Evolutionary conservation across 2,113 vertebrate genomes (phyloP).

Genomic region (Rhodinocichla rosea): DNA sequence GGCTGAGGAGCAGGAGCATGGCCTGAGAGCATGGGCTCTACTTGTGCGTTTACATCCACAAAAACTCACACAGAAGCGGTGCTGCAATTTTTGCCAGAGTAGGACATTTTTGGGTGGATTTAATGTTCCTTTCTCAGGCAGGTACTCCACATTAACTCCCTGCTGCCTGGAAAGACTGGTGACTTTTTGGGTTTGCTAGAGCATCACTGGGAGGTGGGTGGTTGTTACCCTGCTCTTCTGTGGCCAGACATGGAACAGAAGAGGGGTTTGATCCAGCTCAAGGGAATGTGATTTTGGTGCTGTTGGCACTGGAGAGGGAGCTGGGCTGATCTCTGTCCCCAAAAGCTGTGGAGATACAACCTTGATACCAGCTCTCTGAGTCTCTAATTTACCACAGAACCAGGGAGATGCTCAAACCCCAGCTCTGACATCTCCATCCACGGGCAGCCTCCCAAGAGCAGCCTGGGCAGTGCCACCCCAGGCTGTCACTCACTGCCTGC

Average conservation of each 20-base stretch:
- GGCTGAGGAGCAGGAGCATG: background rate
- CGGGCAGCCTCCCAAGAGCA: background rate
- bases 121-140: background rate
- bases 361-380: background rate
- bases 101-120: background rate
- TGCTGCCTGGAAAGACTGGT: background rate
- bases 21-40: background rate
- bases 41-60: background rate
- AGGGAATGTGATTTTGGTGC: background rate
- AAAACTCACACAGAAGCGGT: background rate
- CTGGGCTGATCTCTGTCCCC: background rate
- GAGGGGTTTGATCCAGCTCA: background rate
- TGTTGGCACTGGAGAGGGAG: background rate
- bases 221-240: background rate
- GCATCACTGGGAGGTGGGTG: background rate
- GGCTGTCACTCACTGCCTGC: background rate
- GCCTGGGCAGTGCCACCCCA: background rate
- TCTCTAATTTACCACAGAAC: background rate
- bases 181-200: background rate
- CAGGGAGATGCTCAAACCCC: background rate
- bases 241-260: no score
- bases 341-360: fast-evolving
- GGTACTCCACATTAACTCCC: background rate
- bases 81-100: background rate
- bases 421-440: fast-evolving